Percentiles rank a stretch among this genome's conserved stretches.
Conservation (phyloP, 1,140 invertebrate species). For the Halesus radiatus region DNA sequence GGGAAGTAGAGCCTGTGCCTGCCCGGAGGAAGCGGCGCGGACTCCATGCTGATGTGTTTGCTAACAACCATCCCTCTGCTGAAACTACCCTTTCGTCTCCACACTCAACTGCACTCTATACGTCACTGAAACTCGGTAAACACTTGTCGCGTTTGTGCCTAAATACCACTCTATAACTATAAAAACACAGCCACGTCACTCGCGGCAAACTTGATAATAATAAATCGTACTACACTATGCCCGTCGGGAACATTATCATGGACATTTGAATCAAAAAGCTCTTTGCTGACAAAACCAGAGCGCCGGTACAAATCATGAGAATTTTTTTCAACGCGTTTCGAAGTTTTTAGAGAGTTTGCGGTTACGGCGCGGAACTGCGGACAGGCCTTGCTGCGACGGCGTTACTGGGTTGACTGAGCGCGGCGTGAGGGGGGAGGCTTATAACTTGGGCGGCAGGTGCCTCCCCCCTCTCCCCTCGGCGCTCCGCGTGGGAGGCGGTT, state of each 20-base stretch:
- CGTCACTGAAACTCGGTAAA: neutral
- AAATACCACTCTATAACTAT: neutral
- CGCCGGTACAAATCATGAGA: slow-evolving; percentile 18
- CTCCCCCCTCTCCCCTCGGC: neutral
- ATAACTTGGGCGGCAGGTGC: slow-evolving; percentile 18
- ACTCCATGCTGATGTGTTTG: slow-evolving; percentile 67
- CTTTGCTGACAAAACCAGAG: neutral
- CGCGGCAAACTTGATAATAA: neutral
- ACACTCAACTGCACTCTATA: neutral
- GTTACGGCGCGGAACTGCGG: neutral
- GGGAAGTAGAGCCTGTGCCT: slow-evolving; percentile 69
- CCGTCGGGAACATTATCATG: neutral
- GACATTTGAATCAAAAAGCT: neutral
- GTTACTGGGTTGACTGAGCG: slow-evolving; percentile 24
- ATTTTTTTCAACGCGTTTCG: neutral
- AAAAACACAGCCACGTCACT: slow-evolving; percentile 10
- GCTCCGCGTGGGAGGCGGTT: neutral
- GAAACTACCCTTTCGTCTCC: neutral
- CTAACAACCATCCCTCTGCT: slow-evolving; percentile 67
- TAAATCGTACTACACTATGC: neutral
- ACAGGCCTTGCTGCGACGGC: neutral
- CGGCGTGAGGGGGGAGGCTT: neutral
- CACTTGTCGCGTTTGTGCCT: neutral
- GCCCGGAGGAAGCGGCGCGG: slow-evolving; percentile 64
- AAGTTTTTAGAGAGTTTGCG: neutral